These are phyloP conservation scores for Sigmodon hispidus DNA, from an alignment of 2,113 vertebrate species.

Conservation along the genomic window DNA sequence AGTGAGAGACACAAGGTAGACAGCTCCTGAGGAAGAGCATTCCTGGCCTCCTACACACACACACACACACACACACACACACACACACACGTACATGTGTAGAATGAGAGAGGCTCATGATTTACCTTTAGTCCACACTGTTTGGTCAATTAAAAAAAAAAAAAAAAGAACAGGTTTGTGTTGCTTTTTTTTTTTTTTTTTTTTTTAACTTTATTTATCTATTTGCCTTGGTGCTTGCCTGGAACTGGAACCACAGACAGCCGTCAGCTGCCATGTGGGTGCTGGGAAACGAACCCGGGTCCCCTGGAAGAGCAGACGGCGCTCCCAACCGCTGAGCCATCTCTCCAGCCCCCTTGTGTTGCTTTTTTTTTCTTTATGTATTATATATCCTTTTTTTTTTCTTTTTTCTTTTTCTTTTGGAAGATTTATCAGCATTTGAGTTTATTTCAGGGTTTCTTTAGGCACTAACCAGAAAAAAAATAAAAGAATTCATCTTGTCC, in stretches of 20 bases:
- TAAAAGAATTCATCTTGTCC: neutral
- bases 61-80: no score
- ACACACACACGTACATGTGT: neutral
- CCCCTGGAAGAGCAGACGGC: no score
- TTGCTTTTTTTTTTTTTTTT: neutral
- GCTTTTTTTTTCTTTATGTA: neutral
- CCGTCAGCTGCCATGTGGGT: no score
- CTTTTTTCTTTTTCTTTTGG: neutral
- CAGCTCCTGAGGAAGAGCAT: neutral
- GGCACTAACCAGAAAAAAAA: neutral
- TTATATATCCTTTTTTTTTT: neutral
- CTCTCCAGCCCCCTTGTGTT: no score
- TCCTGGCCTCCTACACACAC: neutral
- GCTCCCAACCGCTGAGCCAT: no score
- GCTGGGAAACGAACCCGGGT: no score
- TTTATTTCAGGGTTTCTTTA: neutral
- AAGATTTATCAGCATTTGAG: neutral
- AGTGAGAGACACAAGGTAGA: neutral
- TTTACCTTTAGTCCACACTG: neutral
- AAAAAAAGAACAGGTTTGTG: slow-evolving; percentile 9
- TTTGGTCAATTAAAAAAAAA: neutral
- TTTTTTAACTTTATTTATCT: no score
- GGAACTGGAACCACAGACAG: no score
- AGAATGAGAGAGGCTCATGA: neutral
- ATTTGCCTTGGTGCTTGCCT: no score